Conservation (phyloP, 2,797 vertebrate species). For the Microctenopoma lineatum region DNA sequence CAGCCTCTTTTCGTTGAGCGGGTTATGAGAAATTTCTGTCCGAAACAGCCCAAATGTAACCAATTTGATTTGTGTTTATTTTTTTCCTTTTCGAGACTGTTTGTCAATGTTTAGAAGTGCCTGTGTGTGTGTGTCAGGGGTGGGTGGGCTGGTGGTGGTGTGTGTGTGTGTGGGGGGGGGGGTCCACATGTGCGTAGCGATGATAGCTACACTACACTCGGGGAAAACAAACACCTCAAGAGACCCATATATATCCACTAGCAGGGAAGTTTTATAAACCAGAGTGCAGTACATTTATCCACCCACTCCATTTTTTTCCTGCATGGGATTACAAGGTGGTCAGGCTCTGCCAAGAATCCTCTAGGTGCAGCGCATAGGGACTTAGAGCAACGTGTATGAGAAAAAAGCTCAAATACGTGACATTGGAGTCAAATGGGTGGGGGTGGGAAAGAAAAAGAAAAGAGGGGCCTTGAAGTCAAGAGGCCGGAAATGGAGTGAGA, state of each 20-base stretch:
- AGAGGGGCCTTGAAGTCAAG: constrained; percentile 79
- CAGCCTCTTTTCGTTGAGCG: constrained; percentile 50
- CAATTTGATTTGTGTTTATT: constrained; percentile 73
- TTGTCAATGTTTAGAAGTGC: constrained; percentile 73
- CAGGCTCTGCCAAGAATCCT: constrained; percentile 91
- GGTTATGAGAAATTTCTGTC: constrained; percentile 71
- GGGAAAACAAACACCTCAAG: constrained; percentile 85
- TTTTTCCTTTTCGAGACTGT: constrained; percentile 70
- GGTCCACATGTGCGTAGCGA: constrained; percentile 74
- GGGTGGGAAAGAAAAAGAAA: constrained; percentile 68
- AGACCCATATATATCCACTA: constrained; percentile 87
- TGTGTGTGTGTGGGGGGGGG: constrained; percentile 5
- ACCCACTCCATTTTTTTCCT: constrained; percentile 82
- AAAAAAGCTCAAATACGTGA: constrained; percentile 77
- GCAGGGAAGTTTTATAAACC: constrained; percentile 90
- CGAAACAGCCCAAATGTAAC: constrained; percentile 68
- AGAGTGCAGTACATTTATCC: constrained; percentile 83
- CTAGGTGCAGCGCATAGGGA: constrained; percentile 92
- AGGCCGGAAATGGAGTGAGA: constrained; percentile 71
- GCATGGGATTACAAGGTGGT: constrained; percentile 91
- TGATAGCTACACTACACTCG: constrained; percentile 75
- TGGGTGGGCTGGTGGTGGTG: constrained; percentile 11
- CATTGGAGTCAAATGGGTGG: constrained; percentile 86
- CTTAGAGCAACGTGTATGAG: constrained; percentile 65
- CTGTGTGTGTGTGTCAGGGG: constrained; percentile 11